A percentile compares a stretch with the other conserved stretches of the same genome.
phyloP scores from a whole-genome alignment of 2,113 vertebrate genomes.

The Phalacrocorax carbo region DNA sequence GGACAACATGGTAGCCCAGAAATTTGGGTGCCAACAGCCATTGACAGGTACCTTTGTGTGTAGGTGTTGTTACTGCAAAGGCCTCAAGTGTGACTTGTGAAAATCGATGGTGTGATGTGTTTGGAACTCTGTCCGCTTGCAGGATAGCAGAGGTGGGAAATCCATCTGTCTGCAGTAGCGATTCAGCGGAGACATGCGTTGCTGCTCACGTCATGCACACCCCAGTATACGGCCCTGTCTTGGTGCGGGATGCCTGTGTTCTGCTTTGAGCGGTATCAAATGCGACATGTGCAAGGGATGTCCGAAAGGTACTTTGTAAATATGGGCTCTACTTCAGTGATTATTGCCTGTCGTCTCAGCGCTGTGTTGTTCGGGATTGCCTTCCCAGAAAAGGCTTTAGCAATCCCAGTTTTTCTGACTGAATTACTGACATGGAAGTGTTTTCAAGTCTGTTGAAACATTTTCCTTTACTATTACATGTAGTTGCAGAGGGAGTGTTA shows the following conservation, averaged over 20 bases:
- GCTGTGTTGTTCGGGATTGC: not conserved
- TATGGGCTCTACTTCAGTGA: not conserved
- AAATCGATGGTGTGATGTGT: not conserved
- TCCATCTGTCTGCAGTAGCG: not conserved
- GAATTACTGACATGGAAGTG: not conserved
- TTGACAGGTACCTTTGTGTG: not conserved
- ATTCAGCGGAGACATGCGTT: fast-evolving
- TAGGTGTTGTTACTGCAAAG: not conserved
- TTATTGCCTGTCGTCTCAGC: not conserved
- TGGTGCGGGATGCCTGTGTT: not conserved
- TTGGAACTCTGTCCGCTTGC: fast-evolving
- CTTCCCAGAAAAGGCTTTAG: not conserved
- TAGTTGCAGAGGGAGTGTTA: not conserved
- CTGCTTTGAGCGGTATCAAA: fast-evolving
- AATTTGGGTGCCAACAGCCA: not conserved
- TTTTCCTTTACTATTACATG: not conserved
- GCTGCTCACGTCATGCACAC: not conserved
- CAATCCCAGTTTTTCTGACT: not conserved
- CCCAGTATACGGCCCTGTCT: fast-evolving
- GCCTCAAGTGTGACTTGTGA: not conserved
- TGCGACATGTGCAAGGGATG: not conserved
- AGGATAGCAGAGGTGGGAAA: fast-evolving
- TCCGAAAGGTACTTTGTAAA: not conserved
- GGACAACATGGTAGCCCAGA: not conserved
- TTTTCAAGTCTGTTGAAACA: not conserved